Base-by-base conservation (phyloP, 2,113 vertebrate species). In the Oryzias woworae region DNA sequence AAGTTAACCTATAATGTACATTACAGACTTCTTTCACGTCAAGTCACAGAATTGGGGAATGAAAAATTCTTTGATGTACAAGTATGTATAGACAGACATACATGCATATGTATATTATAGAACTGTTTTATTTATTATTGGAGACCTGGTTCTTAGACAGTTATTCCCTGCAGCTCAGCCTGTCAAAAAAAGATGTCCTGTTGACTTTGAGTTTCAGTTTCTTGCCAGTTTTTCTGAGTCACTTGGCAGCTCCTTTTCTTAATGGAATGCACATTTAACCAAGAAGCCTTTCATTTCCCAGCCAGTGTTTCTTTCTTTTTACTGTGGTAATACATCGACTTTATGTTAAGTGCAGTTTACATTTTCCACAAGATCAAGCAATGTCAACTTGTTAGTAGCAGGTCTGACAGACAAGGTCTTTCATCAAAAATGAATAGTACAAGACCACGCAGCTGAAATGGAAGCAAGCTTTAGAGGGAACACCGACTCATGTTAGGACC, bases 261-360 rank as follows among this genome's bases (percentile, higher is more conserved):
- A 36, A 36, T 22, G 41, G 47, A 60, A 64, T 73, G 71, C 64
- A 63, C 49, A 53, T 61, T 53, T 45, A 55, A 53, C 46, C 47
- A 22, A 22, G 26, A 42, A 65, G 44, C 62, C 58, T 67, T 80
- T 65, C 49, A 58, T 74, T 62, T 71, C 48, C 57, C 26, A 1
- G 5, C 50, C 36, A 54, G 28, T 63, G 58, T 69, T 80, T 74
- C 69, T 64, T 58, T 81, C 78, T 70, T 42, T 62, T 45, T 49
- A 36, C 36, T 71, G 66, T 52, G 69, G 54, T 50, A 41, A 46
- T 67, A 31, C 50, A 46, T 36, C 10, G 48, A 64, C 15, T 49
- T 20, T 51, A 56, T 74, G 76, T 68, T 43, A 71, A 67, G 22
- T 45, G 24, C 42, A 42, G 56, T 69, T n/a, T 55, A 14, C 2